These are phyloP conservation scores for Thera obeliscata DNA, from an alignment of 2,888 invertebrate species.

Conservation along the genomic window DNA sequence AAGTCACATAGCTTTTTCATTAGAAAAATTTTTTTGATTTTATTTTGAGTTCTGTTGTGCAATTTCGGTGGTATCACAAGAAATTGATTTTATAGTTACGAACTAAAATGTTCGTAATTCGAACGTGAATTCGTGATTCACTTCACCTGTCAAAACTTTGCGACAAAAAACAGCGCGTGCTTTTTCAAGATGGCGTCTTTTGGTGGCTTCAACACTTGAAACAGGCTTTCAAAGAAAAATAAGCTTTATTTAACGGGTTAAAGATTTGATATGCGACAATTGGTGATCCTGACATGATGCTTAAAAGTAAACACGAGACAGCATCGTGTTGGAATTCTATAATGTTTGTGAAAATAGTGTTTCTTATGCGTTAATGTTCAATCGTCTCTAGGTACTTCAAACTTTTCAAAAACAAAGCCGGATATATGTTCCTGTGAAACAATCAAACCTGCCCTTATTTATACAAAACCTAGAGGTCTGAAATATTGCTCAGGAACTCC, in stretches of 20 bases:
- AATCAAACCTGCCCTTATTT: no score
- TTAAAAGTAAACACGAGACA: not conserved
- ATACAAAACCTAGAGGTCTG: no score
- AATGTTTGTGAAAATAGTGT: no score
- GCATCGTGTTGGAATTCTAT: not conserved
- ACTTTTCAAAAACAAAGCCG: no score
- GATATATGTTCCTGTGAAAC: no score
- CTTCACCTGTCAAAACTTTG: conserved; percentile 72
- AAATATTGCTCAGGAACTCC: no score
- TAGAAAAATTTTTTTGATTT: no score
- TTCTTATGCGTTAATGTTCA: no score
- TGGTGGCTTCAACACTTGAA: not conserved
- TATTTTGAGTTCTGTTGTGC: no score
- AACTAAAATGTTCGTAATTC: conserved; percentile 43
- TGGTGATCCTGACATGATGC: not conserved
- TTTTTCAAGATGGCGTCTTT: conserved; percentile 28
- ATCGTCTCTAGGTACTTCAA: no score
- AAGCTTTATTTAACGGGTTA: not conserved
- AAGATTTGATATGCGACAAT: not conserved
- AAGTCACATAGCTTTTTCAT: no score
- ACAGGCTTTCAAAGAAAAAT: not conserved
- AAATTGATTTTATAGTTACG: not conserved
- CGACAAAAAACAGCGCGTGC: conserved; percentile 52
- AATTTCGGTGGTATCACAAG: no score
- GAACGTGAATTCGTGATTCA: conserved; percentile 70